These are phyloP conservation scores for Pholis gunnellus DNA, from an alignment of 2,113 vertebrate species.

Conservation along the genomic window DNA sequence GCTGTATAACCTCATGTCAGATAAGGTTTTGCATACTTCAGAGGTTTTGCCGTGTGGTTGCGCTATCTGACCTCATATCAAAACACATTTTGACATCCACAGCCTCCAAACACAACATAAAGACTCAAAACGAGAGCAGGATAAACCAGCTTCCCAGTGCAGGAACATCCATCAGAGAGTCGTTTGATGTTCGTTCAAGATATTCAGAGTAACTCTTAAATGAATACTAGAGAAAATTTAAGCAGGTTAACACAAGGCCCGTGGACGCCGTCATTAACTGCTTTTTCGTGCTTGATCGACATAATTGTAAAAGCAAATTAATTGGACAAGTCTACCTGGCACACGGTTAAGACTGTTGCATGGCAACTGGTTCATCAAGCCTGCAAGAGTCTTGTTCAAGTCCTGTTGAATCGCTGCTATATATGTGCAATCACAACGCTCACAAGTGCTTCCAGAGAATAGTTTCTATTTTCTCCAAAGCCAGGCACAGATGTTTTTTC, in stretches of 20 bases:
- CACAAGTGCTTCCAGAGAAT: constrained; percentile 48
- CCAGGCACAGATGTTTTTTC: constrained; percentile 18
- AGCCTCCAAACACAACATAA: constrained; percentile 22
- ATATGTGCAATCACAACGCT: constrained; percentile 69
- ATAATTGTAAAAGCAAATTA: constrained; percentile 64
- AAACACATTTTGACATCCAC: constrained; percentile 28
- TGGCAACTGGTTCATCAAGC: constrained; percentile 80
- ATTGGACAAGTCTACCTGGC: constrained; percentile 69
- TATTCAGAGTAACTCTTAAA: constrained; percentile 26
- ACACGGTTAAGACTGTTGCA: constrained; percentile 76
- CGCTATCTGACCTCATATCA: constrained; percentile 36
- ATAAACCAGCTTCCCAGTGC: neutral
- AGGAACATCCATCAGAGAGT: neutral
- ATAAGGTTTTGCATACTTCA: constrained; percentile 35
- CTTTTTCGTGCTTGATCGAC: constrained; percentile 60
- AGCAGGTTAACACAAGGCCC: constrained; percentile 3
- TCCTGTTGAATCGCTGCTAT: constrained; percentile 65
- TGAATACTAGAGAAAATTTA: neutral
- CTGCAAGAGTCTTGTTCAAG: constrained; percentile 62
- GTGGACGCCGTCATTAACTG: constrained; percentile 22
- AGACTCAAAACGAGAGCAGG: neutral
- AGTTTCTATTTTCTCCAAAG: constrained; percentile 24
- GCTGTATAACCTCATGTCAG: constrained; percentile 17
- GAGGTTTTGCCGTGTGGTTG: constrained; percentile 13
- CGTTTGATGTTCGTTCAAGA: constrained; percentile 10